Evolutionary conservation across 2,797 vertebrate genomes (phyloP).

Genomic region (Ceyx erithaca): DNA sequence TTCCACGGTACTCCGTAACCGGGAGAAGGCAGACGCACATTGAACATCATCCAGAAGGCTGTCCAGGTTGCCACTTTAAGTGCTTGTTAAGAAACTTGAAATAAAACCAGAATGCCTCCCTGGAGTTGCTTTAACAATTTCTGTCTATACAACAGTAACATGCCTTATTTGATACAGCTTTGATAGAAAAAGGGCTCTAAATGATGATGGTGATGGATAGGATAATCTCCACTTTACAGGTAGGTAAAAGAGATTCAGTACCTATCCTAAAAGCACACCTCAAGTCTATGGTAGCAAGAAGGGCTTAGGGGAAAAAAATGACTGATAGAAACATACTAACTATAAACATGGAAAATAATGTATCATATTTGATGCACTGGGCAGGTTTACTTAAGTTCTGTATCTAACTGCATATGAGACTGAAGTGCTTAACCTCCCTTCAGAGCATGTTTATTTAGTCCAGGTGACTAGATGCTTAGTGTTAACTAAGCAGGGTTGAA

Average conservation of each 20-base stretch:
- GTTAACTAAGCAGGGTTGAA: background rate
- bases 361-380: background rate
- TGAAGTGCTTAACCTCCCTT: background rate
- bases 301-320: background rate
- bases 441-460: background rate
- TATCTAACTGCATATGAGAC: background rate
- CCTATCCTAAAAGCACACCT: background rate
- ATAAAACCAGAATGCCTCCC: conserved; percentile 9
- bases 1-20: background rate
- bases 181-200: background rate
- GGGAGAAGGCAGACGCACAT: background rate
- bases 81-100: background rate
- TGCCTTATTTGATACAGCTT: background rate
- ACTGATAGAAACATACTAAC: background rate
- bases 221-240: background rate
- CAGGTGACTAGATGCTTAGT: background rate
- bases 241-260: background rate
- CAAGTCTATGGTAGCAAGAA: background rate
- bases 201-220: background rate
- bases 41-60: background rate
- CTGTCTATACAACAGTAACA: background rate
- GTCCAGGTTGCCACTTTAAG: background rate
- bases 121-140: background rate
- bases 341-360: background rate
- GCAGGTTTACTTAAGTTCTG: background rate